Base-by-base conservation (phyloP, 1,140 invertebrate species). In the Cardiocondyla obscurior region DNA sequence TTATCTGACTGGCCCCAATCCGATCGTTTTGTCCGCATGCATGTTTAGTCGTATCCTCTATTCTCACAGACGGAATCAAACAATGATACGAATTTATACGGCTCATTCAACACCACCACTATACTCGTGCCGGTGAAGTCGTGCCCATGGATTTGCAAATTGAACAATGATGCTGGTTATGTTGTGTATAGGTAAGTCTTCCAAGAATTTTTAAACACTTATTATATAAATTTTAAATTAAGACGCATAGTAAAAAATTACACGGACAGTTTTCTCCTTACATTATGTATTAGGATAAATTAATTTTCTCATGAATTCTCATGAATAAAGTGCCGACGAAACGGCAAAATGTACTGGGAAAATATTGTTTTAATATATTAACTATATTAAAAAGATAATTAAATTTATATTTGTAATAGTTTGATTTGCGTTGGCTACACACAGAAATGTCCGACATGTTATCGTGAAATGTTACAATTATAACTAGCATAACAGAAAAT, bases 151-250 rank as follows among this genome's bases (percentile, higher is more conserved):
- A 97, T 96, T 64, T 99, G 98, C 90, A 97, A 98, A 92, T 95
- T 99, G 25, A 99, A 97, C 82, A 98, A 98, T 91, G 98, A 98
- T 85, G 96, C 96, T 67, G 97, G 97, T 25, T 97, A 97, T 94
- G 96, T 97, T 62, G 95, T 96, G 8, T 94, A 94, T 86, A 94
- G 93, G 93, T 89, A 87, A 89, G 79, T 69, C 44, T 14, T 12
- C 1, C 16, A 57, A 74, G 28, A 19, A 7, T 12, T 44, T 12
- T 58, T 44, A 3, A 19, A 10, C 5, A 2, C 22, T 72, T 7
- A 36, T 42, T 28, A 30, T 5, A 76, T 25, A 25, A 19, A 30
- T 70, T 28, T 70, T 8, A 10, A 5, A 79, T 70, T 69, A 44
- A 55, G 36, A 4, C 46, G 5, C 30, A 14, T 14, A 22, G n/a